Conservation (phyloP, 2,797 vertebrate species). For the Pipistrellus pipistrellus region DNA sequence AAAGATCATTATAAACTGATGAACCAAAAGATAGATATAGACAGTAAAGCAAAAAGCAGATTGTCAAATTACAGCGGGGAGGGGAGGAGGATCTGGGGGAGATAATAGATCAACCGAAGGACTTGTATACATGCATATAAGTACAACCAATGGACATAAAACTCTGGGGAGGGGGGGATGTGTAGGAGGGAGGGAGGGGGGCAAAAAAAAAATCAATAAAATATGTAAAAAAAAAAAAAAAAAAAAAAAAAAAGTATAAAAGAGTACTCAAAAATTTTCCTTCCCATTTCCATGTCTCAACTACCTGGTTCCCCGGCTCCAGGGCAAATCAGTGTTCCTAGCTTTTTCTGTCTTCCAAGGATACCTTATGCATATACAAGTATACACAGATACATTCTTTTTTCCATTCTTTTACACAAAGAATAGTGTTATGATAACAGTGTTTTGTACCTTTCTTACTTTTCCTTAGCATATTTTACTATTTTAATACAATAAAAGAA, state of each 20-base stretch:
- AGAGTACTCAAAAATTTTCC: not conserved
- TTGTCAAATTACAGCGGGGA: too few species aligned
- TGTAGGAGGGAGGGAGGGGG: too few species aligned
- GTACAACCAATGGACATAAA: too few species aligned
- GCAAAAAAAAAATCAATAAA: too few species aligned
- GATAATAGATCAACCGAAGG: too few species aligned
- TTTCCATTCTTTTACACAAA: not conserved
- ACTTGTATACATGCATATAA: too few species aligned
- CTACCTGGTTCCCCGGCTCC: not conserved
- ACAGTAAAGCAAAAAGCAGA: too few species aligned
- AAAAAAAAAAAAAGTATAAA: conserved; percentile 38
- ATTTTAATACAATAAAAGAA: not conserved
- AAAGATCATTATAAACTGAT: too few species aligned
- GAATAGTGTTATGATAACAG: not conserved
- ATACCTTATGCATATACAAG: not conserved
- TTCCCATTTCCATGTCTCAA: not conserved
- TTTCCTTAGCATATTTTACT: conserved; percentile 16
- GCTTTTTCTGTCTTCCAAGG: not conserved
- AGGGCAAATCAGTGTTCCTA: not conserved
- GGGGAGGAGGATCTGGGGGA: too few species aligned
- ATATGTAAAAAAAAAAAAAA: too few species aligned
- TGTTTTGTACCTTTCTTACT: not conserved
- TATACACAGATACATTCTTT: not conserved
- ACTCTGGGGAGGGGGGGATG: too few species aligned
- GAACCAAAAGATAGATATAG: too few species aligned